These are phyloP conservation scores for Eira barbara DNA, from an alignment of 2,113 vertebrate species.

Conservation along the genomic window DNA sequence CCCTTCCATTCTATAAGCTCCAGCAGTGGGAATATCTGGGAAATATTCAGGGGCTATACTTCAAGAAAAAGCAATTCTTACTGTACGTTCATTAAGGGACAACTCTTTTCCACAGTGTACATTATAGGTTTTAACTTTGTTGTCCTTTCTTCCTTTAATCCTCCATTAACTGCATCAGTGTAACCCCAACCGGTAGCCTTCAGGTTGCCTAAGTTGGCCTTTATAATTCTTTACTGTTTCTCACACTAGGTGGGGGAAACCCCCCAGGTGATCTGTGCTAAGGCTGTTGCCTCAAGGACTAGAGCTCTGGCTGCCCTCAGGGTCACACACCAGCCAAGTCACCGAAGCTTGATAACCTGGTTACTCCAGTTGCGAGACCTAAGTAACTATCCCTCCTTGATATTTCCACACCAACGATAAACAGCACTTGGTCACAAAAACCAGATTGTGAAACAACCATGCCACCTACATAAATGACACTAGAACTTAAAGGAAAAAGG, in stretches of 20 bases:
- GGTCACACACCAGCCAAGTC: neutral
- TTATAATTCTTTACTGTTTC: neutral
- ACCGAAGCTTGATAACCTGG: neutral
- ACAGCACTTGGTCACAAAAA: neutral
- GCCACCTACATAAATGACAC: neutral
- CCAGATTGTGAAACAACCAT: neutral
- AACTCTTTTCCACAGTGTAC: neutral
- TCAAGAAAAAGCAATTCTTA: neutral
- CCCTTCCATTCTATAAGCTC: neutral
- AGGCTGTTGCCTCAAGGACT: neutral
- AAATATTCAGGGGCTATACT: neutral
- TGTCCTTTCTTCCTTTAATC: neutral
- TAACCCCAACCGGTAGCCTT: neutral
- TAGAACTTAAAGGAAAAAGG: neutral
- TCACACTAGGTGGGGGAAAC: neutral
- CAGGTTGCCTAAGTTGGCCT: neutral
- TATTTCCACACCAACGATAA: neutral
- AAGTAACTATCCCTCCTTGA: neutral
- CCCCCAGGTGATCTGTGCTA: neutral
- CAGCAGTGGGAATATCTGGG: neutral
- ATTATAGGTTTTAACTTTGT: neutral
- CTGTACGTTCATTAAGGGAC: neutral
- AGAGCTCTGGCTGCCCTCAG: neutral
- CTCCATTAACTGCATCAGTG: neutral
- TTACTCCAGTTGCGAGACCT: neutral